phyloP scores from a whole-genome alignment of 1,140 invertebrate genomes.

The Plectrocnemia conspersa region DNA sequence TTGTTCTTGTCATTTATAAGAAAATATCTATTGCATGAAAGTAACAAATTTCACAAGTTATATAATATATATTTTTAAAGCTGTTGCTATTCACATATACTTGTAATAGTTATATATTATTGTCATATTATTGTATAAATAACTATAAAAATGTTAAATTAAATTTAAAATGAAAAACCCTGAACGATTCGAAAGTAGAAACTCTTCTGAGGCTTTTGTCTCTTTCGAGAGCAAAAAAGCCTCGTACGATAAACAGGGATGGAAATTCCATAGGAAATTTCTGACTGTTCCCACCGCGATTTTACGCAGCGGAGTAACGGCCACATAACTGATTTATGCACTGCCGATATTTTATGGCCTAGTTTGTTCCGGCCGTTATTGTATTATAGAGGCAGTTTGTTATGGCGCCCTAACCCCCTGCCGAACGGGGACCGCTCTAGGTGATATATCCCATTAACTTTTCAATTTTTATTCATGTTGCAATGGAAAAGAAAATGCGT shows the following conservation, averaged over 20 bases:
- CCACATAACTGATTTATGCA: slow-evolving; percentile 51
- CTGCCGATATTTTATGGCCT: slow-evolving; percentile 57
- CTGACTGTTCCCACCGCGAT: slow-evolving; percentile 2
- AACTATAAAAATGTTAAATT: too few relatives aligned
- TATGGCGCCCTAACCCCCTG: slow-evolving; percentile 35
- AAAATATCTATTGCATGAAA: too few relatives aligned
- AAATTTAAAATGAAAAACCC: too few relatives aligned
- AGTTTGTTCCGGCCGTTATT: slow-evolving; percentile 58
- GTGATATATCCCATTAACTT: too few relatives aligned
- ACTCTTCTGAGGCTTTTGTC: neutral
- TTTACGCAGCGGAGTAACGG: slow-evolving; percentile 11
- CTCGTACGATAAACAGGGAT: neutral
- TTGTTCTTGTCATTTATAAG: too few relatives aligned
- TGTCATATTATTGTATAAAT: too few relatives aligned
- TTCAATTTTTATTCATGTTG: too few relatives aligned
- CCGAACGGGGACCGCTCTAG: slow-evolving; percentile 2
- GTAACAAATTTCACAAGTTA: too few relatives aligned
- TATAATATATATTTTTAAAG: too few relatives aligned
- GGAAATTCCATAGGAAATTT: slow-evolving; percentile 1
- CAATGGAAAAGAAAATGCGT: too few relatives aligned
- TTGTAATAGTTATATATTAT: too few relatives aligned
- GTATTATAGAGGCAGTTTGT: slow-evolving; percentile 53
- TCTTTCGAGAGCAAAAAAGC: neutral
- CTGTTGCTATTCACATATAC: too few relatives aligned
- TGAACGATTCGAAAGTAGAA: slow-evolving; percentile 5